Percentiles rank a stretch among this genome's conserved stretches.
phyloP scores from a whole-genome alignment of 2,888 invertebrate genomes.

The Cepaea hortensis region DNA sequence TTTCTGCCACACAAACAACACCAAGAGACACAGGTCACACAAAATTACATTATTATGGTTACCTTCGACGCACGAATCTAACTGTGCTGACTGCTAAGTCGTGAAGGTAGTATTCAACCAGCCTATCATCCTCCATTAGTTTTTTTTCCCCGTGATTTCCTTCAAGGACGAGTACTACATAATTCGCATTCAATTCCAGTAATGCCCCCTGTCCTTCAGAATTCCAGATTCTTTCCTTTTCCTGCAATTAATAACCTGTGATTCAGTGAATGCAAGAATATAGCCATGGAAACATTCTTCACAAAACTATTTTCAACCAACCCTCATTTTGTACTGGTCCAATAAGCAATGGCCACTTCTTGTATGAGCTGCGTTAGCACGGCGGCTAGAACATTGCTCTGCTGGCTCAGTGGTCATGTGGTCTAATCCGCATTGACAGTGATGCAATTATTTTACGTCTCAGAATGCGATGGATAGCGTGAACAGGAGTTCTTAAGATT shows the following conservation, averaged over 20 bases:
- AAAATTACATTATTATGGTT: background rate
- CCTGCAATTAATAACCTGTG: background rate
- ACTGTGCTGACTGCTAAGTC: background rate
- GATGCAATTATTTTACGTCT: too few species aligned
- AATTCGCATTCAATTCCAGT: background rate
- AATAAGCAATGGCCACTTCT: too few species aligned
- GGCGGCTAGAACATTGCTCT: too few species aligned
- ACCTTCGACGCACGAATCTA: background rate
- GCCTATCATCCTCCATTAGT: background rate
- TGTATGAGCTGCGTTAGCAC: too few species aligned
- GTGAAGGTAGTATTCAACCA: background rate
- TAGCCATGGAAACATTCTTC: too few species aligned
- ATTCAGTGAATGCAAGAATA: too few species aligned
- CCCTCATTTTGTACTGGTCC: too few species aligned
- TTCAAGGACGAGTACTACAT: background rate
- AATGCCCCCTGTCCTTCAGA: background rate
- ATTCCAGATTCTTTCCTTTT: background rate
- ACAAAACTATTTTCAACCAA: too few species aligned
- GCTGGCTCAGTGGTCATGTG: too few species aligned
- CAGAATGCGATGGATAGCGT: too few species aligned
- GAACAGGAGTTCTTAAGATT: too few species aligned
- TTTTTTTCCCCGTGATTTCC: background rate
- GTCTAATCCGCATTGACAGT: too few species aligned
- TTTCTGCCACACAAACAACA: background rate
- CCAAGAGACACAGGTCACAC: background rate